These are phyloP conservation scores for Muscicapa adusta DNA, from an alignment of 2,113 vertebrate genomes.

Conservation along the genomic window DNA sequence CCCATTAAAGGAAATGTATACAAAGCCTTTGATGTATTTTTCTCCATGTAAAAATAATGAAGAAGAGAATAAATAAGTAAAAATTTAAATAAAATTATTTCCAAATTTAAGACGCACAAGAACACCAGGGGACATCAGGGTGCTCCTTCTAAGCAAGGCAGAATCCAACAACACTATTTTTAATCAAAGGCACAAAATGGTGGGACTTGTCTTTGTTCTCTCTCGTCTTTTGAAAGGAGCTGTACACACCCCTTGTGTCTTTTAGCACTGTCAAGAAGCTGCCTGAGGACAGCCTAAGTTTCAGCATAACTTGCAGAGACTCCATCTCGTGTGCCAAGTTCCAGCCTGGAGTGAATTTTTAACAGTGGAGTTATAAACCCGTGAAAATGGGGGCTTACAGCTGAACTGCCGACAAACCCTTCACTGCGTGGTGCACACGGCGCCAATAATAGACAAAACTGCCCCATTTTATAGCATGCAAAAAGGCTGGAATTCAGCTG, in stretches of 20 bases:
- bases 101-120: neutral
- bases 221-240: neutral
- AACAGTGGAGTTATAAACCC: slow-evolving; percentile 41
- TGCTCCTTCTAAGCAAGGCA: neutral
- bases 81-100: neutral
- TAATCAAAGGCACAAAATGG: neutral
- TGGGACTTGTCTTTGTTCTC: neutral
- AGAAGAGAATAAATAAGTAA: neutral
- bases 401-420: slow-evolving; percentile 41
- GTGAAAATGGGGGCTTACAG: slow-evolving; percentile 29
- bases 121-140: neutral
- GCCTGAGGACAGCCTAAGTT: slow-evolving; percentile 21
- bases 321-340: slow-evolving; percentile 5
- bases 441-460: slow-evolving; percentile 48
- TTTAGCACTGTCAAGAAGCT: neutral
- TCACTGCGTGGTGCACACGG: neutral
- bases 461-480: slow-evolving; percentile 48
- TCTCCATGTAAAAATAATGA: neutral
- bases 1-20: neutral
- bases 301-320: neutral
- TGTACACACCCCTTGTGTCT: neutral
- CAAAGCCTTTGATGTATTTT: neutral
- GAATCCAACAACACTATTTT: neutral
- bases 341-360: slow-evolving; percentile 47
- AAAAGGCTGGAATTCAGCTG: slow-evolving; percentile 65